Evolutionary conservation across 2,888 invertebrate species (phyloP).

Genomic region (Cheilosia vernalis): DNA sequence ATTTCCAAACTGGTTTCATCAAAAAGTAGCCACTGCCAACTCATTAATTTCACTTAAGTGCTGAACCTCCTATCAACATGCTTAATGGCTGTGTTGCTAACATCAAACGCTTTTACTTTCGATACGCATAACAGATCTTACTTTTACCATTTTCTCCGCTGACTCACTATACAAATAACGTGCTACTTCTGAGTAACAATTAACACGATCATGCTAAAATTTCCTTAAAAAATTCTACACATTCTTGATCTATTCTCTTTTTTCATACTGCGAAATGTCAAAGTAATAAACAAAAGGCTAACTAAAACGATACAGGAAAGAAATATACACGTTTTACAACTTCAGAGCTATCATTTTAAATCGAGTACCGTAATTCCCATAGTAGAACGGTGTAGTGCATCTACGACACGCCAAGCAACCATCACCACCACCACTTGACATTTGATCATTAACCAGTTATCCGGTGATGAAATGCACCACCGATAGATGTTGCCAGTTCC

Average conservation of each 20-base stretch:
- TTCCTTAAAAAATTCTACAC: background rate
- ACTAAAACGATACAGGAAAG: constrained; percentile 4
- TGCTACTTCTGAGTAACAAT: constrained; percentile 1
- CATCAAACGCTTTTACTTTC: background rate
- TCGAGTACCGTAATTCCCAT: constrained; percentile 7
- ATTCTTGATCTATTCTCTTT: background rate
- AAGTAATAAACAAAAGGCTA: constrained; percentile 11
- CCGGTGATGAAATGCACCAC: constrained; percentile 22
- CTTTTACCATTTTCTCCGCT: background rate
- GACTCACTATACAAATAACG: background rate
- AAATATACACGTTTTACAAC: constrained; percentile 15
- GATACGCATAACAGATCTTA: background rate
- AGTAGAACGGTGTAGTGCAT: background rate
- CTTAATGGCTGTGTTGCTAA: background rate
- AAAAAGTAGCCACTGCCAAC: too few species aligned
- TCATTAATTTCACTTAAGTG: too few species aligned
- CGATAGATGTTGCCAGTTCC: constrained; percentile 1
- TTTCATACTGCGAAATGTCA: constrained; percentile 26
- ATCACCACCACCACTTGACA: constrained; percentile 45
- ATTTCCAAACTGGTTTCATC: too few species aligned
- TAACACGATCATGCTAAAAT: background rate
- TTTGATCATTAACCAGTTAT: constrained; percentile 46
- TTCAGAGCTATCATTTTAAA: background rate
- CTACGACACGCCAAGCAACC: constrained; percentile 2
- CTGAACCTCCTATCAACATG: background rate